These are phyloP conservation scores for Chelonia mydas DNA, from an alignment of 2,797 vertebrate genomes.

Conservation along the genomic window DNA sequence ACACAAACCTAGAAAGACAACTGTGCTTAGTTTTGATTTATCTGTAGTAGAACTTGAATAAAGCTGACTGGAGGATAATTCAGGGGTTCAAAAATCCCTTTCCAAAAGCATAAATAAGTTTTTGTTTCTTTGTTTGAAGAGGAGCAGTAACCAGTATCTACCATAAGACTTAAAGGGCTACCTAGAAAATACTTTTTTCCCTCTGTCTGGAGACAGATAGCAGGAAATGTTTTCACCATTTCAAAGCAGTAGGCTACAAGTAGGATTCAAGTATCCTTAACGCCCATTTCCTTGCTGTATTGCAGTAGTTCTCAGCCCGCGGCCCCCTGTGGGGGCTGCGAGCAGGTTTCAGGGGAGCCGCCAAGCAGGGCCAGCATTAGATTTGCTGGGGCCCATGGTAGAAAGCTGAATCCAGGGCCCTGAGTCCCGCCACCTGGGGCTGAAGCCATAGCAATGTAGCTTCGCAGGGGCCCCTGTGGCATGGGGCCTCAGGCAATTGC, in stretches of 20 bases:
- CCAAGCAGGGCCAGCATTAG: no score
- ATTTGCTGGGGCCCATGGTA: no score
- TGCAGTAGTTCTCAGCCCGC: background rate
- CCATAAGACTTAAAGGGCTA: conserved; percentile 43
- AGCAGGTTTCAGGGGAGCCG: no score
- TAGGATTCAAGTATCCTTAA: conserved; percentile 1
- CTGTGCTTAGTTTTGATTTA: conserved; percentile 69
- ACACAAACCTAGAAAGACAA: conserved; percentile 71
- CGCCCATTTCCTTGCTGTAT: background rate
- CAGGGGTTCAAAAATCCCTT: conserved; percentile 54
- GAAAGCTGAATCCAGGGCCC: no score
- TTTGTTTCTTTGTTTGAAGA: conserved; percentile 16
- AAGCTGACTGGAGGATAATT: conserved; percentile 59
- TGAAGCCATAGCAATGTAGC: no score
- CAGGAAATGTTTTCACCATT: background rate
- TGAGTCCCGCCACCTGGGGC: no score
- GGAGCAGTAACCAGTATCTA: conserved; percentile 19
- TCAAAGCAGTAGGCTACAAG: background rate
- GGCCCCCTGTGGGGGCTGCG: no score
- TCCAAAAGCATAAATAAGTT: conserved; percentile 52
- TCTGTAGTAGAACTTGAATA: conserved; percentile 69
- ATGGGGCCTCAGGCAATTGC: no score
- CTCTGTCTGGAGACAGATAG: background rate
- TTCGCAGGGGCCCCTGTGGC: no score
- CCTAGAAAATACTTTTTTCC: conserved; percentile 27